phyloP scores from a whole-genome alignment of 2,797 vertebrate species.

The Tauraco hartlaubi region DNA sequence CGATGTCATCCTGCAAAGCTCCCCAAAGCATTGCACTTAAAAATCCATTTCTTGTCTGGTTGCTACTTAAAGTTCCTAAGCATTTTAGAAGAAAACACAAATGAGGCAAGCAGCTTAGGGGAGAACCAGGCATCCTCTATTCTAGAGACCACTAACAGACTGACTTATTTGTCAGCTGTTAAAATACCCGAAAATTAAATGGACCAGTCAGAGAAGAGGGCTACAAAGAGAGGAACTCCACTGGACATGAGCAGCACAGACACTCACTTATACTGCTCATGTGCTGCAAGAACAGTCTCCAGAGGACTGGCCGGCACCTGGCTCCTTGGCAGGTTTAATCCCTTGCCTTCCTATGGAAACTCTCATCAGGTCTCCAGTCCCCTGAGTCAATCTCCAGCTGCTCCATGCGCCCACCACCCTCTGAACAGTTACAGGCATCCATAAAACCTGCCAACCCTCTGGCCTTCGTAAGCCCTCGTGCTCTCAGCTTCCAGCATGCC shows the following conservation, averaged over 20 bases:
- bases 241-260: not conserved
- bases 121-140: not conserved
- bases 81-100: not conserved
- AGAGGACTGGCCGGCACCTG: not conserved
- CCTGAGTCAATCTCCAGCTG: not conserved
- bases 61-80: not conserved
- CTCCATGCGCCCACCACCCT: not conserved
- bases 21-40: not conserved
- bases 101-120: not conserved
- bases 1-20: not conserved
- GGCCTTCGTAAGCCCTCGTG: not conserved
- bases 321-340: not conserved
- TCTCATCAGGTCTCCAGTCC: not conserved
- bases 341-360: not conserved
- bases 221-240: not conserved
- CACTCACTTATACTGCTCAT: not conserved
- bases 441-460: not conserved
- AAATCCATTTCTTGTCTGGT: not conserved
- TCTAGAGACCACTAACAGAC: not conserved
- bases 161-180: not conserved
- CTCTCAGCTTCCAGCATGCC: not conserved
- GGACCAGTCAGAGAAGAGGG: not conserved
- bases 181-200: not conserved
- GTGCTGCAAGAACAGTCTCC: not conserved
- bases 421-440: not conserved